These are phyloP conservation scores for Stratiolaelaps scimitus DNA, from an alignment of 1,140 invertebrate species.

Conservation along the genomic window DNA sequence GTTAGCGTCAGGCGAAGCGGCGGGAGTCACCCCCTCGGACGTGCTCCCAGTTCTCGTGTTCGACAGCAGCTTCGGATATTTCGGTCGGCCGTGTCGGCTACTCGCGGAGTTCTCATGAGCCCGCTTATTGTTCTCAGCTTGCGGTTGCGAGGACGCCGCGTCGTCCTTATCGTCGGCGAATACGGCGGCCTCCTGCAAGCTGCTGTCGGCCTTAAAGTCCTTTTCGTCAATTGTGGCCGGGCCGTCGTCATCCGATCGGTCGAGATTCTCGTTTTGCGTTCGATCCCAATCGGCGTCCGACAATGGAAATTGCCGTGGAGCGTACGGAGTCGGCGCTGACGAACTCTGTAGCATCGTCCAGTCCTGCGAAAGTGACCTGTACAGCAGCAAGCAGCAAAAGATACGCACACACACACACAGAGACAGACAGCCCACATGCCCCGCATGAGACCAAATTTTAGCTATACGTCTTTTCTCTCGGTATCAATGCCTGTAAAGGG, in stretches of 20 bases:
- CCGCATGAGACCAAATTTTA: conserved; percentile 41
- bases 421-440: conserved; percentile 51
- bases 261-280: conserved; percentile 48
- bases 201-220: neutral
- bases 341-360: conserved; percentile 34
- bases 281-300: conserved; percentile 53
- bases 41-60: no score
- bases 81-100: no score
- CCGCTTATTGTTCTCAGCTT: neutral
- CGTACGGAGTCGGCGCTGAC: conserved; percentile 49
- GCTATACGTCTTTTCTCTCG: conserved; percentile 51
- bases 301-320: conserved; percentile 58
- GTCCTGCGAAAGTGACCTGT: conserved; percentile 30
- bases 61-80: no score
- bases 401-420: conserved; percentile 44
- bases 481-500: conserved; percentile 46
- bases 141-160: neutral
- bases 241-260: neutral
- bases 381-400: conserved; percentile 27
- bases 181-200: neutral
- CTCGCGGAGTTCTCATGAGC: neutral
- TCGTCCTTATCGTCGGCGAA: neutral
- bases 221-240: neutral
- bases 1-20: no score
- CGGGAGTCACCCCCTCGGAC: no score